Evolutionary conservation across 2,113 vertebrate genomes (phyloP), one percentile per base, ranked within the genome.

Genomic region (Origma solitaria): DNA sequence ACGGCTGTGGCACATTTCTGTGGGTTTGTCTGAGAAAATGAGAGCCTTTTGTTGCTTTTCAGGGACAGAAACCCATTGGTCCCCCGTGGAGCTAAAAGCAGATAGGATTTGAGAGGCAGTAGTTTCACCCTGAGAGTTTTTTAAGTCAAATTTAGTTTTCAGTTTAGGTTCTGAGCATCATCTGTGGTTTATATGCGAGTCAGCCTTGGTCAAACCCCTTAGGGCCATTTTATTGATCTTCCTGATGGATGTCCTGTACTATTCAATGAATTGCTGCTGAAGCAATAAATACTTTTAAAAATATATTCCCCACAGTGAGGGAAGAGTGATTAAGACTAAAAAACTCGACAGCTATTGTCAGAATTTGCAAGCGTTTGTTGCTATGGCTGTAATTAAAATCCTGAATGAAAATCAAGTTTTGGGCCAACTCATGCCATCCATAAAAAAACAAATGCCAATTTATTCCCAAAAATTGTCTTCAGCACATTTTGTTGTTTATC

Each of bases 321-420:
- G 49, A 95, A 78, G 28, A 75, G 53, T 66, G 35, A 75, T 66
- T 86, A 89, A 84, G 65, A 50, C 16, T 75, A 81, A 78, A 83
- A 73, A 91, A 10, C 65, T 91, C 2, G 0, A 68, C 61, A 71
- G 78, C 65, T 89, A 82, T 76, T 94, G 82, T 75, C 86, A 47
- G 35, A 51, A 82, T 64, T 87, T 71, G 23, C 23, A 91, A 76
- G 87, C 24, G 40, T 82, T 93, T 4, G 5, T 91, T 94, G 88
- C 61, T 69, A 35, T 71, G 61, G n/a, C 53, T 76, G 49, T 69
- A 88, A 93, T 94, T 94, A 91, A 92, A 93, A 91, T 65, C 53
- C 78, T 72, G 70, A 94, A 76, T 61, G 49, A 64, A 79, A 95
- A 95, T 94, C 65, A 86, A 93, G 88, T 78, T 86, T 84, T 47